Evolutionary conservation across 2,113 vertebrate genomes (phyloP), one percentile per base, ranked within the genome.

Genomic region (Paradoxurus hermaphroditus): DNA sequence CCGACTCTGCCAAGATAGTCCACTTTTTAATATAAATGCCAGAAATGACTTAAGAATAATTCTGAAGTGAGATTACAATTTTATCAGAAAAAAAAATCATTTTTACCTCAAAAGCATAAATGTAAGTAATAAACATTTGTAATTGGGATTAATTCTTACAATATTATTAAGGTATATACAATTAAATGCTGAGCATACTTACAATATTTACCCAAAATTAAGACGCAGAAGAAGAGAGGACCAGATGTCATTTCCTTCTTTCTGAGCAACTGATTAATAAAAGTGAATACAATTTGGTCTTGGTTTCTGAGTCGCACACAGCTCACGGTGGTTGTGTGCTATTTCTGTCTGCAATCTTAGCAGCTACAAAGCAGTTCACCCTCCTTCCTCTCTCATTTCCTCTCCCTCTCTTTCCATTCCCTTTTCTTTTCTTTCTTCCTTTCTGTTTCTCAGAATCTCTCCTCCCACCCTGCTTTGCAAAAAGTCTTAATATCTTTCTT

Each of bases 171-270:
- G 1, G 39, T 46, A 91, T 91, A 92, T 7, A 91, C 95, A 95
- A 97, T 97, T 46, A 97, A 86, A 97, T 91, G 34, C 12, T 96
- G 93, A 96, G 53, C 31, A 92, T 97, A 98, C 99, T 99, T 98
- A 99, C 99, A 97, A 56, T 98, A 98, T 93, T 97, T 96, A 94
- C 98, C 98, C 97, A 99, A 73, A 65, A 99, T 96, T 72, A 99
- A 97, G 92, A 99, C 25, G 86, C 98, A 34, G 95, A 59, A 98
- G 98, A 99, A 96, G 87, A 98, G 97, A 96, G 78, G 97, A 96
- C 70, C 84, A 14, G 98, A 94, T 98, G 94, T 92, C 99, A 99
- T 99, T 78, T 97, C 96, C 98, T 73, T 97, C 86, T 92, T 89
- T 92, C 46, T 72, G 92, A 97, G 97, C 51, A 87, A 68, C 96